phyloP scores from a whole-genome alignment of 2,797 vertebrate genomes.

The Chaenodraco wilsoni region DNA sequence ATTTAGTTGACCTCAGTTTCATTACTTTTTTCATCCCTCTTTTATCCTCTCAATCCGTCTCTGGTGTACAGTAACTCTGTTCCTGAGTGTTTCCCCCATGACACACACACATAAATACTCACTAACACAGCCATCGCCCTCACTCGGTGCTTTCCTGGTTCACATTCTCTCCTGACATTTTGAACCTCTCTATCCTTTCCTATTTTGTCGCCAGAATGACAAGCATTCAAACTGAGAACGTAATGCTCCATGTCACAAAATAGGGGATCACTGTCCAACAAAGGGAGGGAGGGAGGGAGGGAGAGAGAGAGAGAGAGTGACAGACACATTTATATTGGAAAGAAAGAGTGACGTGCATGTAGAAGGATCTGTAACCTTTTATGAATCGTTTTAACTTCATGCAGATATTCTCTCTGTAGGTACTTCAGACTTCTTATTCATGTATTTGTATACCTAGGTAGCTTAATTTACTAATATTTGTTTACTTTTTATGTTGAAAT shows the following conservation, averaged over 20 bases:
- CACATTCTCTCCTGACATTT: constrained; percentile 60
- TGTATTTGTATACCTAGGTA: constrained; percentile 12
- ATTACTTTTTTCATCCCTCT: neutral
- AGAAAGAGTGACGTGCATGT: constrained; percentile 56
- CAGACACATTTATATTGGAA: constrained; percentile 67
- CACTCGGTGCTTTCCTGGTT: constrained; percentile 22
- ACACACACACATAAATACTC: constrained; percentile 50
- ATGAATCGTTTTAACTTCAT: constrained; percentile 60
- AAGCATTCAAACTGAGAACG: constrained; percentile 68
- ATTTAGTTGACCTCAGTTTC: neutral
- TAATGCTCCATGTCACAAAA: constrained; percentile 67
- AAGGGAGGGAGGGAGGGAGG: constrained; percentile 53
- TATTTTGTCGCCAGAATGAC: constrained; percentile 68
- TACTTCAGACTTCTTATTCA: constrained; percentile 28
- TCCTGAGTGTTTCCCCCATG: constrained; percentile 20
- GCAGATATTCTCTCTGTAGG: constrained; percentile 15
- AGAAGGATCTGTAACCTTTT: constrained; percentile 63
- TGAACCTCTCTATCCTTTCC: constrained; percentile 72
- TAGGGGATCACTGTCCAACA: constrained; percentile 69
- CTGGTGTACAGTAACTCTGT: constrained; percentile 18
- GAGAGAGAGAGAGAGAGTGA: constrained; percentile 52
- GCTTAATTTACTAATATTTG: neutral
- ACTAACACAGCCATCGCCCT: constrained; percentile 37
- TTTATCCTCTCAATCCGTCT: constrained; percentile 6
- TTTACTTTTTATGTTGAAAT: constrained; percentile 19